These are phyloP conservation scores for Ips typographus DNA, from an alignment of 1,140 invertebrate species.

Conservation along the genomic window DNA sequence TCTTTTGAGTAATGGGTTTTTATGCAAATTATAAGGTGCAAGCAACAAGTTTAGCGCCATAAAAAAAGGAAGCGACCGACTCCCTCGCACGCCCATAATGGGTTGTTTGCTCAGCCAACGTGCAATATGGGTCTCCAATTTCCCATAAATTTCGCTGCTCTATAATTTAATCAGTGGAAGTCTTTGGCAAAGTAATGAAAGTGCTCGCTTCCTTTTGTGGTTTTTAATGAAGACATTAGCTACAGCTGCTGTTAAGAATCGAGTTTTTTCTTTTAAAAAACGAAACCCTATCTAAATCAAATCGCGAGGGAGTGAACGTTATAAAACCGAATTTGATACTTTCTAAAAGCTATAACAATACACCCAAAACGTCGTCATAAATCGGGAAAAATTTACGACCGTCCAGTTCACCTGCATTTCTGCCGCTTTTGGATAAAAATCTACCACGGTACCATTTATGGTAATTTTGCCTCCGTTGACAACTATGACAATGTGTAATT, in stretches of 20 bases:
- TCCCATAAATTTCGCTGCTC: slow-evolving; percentile 20
- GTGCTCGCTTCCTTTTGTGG: not conserved
- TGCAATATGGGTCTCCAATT: slow-evolving; percentile 25
- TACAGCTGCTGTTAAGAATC: no score
- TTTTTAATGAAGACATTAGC: not conserved
- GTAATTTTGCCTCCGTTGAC: slow-evolving; percentile 32
- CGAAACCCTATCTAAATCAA: no score
- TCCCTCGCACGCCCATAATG: slow-evolving; percentile 8
- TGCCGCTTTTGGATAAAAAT: slow-evolving; percentile 25
- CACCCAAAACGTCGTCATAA: slow-evolving; percentile 29
- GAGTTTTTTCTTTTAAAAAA: no score
- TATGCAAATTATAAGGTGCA: slow-evolving; percentile 21
- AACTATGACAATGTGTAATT: slow-evolving; percentile 35
- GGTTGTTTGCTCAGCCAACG: slow-evolving; percentile 19
- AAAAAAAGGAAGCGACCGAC: slow-evolving; percentile 11
- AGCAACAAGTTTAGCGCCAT: slow-evolving; percentile 17
- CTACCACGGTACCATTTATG: slow-evolving; percentile 27
- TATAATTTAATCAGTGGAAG: slow-evolving; percentile 13
- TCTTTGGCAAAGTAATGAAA: slow-evolving; percentile 2
- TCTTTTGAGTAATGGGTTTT: slow-evolving; percentile 7
- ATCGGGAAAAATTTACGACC: slow-evolving; percentile 22
- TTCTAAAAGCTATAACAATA: slow-evolving; percentile 26
- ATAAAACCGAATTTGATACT: slow-evolving; percentile 29
- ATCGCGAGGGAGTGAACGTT: no score
- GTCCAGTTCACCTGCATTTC: slow-evolving; percentile 29